A percentile compares a stretch with the other conserved stretches of the same genome.
Conservation (phyloP, 2,797 vertebrate genomes). For the Lycodopsis pacificus region DNA sequence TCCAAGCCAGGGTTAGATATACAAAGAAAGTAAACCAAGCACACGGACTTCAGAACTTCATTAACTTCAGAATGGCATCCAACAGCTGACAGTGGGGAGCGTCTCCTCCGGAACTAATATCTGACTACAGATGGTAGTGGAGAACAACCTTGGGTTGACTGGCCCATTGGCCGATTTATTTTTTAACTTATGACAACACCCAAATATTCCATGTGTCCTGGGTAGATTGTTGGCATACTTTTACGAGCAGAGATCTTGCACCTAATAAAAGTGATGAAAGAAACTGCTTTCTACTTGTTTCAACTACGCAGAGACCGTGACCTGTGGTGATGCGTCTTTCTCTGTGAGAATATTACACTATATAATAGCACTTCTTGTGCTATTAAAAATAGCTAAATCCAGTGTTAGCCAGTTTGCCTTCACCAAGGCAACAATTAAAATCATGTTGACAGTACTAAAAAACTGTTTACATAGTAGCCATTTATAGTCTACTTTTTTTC, state of each 20-base stretch:
- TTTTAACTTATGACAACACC: neutral
- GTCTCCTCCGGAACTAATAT: neutral
- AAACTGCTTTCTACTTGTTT: neutral
- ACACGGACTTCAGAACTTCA: slow-evolving; percentile 38
- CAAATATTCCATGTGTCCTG: slow-evolving; percentile 25
- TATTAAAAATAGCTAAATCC: neutral
- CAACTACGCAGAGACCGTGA: neutral
- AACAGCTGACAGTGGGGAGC: slow-evolving; percentile 2
- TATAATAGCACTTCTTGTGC: neutral
- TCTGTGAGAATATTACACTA: neutral
- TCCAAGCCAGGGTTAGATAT: slow-evolving; percentile 42
- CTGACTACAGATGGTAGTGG: neutral
- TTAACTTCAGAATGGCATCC: slow-evolving; percentile 62
- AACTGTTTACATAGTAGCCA: neutral
- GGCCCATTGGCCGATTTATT: neutral
- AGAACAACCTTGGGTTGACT: neutral
- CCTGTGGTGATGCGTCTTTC: neutral
- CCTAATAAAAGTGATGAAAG: neutral
- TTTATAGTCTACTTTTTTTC: neutral
- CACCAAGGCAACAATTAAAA: neutral
- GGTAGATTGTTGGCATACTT: neutral
- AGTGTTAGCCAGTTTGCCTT: neutral
- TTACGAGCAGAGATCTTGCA: neutral
- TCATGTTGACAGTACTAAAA: neutral
- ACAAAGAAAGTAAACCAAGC: slow-evolving; percentile 38